Evolutionary conservation across 2,797 vertebrate species (phyloP), one percentile per base, ranked within the genome.

Genomic region (Adelosebastes latens): DNA sequence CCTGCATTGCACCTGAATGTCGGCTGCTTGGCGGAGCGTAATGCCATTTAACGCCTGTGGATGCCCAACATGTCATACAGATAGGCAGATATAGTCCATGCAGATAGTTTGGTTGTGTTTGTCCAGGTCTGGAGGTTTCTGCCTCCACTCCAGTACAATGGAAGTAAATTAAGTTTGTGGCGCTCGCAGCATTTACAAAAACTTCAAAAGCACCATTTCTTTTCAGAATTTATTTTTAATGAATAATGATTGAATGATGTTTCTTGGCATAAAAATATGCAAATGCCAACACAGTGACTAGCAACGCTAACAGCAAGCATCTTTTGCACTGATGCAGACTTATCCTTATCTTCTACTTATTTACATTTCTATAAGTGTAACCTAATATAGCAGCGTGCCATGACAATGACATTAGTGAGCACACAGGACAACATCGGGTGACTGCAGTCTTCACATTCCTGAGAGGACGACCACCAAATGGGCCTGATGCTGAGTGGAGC

Each of bases 391-490:
- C 9, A 18, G 12, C 13, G 1, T 55, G 42, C 69, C 64, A 66
- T 82, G 86, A 85, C 82, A 88, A 59, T 91, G 84, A 87, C 86
- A 87, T 80, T 66, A 86, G 55, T 27, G 52, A 74, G 12, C 32
- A 71, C 52, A 77, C 52, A 73, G 39, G 62, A 59, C 42, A 64
- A 56, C 68, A 67, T 75, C 42, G 65, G 68, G 52, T 36, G 77
- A 64, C 82, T 52, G 75, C 75, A 88, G 80, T 72, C 71, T 63
- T 82, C 70, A 73, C 78, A 91, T 91, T 93, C 86, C 90, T 82
- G 64, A 77, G 73, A 83, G 77, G 68, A 81, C 64, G 8, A 81
- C 65, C 81, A 83, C 87, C 89, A 92, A 92, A 92, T 89, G 90
- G 87, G 71, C 70, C 59, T 36, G 56, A 83, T 72, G 80, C 66